Evolutionary conservation across 2,888 invertebrate species (phyloP).

Genomic region (Erpobdella octoculata): DNA sequence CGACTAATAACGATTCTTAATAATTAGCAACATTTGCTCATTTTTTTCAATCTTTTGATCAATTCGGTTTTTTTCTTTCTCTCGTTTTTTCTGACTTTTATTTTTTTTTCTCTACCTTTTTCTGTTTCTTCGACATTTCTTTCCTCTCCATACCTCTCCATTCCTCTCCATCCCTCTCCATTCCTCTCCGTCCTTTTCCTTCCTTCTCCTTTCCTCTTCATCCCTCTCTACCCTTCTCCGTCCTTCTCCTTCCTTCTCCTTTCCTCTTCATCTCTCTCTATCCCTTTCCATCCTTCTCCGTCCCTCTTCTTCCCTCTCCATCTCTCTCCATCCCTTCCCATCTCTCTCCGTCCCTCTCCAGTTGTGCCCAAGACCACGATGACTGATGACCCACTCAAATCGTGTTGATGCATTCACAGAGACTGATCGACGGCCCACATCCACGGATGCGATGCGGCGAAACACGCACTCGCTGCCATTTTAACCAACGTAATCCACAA

Average conservation of each 20-base stretch:
- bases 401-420: too few relatives aligned
- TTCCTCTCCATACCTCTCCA: not conserved
- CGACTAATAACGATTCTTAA: not conserved
- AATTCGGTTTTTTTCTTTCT: conserved; percentile 9
- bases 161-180: not conserved
- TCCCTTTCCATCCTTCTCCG: conserved; percentile 18
- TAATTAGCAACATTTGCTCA: not conserved
- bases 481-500: too few relatives aligned
- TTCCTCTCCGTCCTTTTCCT: not conserved
- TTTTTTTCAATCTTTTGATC: conserved; percentile 1
- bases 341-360: conserved; percentile 21
- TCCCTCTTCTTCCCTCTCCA: conserved; percentile 1
- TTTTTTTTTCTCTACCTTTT: not conserved
- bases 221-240: not conserved
- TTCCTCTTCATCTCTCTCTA: not conserved
- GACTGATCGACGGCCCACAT: too few relatives aligned
- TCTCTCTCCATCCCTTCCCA: not conserved
- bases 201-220: not conserved
- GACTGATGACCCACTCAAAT: too few relatives aligned
- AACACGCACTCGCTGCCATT: too few relatives aligned
- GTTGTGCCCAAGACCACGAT: not conserved
- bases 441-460: too few relatives aligned
- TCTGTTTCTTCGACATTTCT: not conserved
- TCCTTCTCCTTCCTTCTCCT: not conserved
- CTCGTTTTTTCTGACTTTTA: not conserved